Base-by-base conservation (phyloP, 2,888 invertebrate species). In the Thereva nobilitata region DNA sequence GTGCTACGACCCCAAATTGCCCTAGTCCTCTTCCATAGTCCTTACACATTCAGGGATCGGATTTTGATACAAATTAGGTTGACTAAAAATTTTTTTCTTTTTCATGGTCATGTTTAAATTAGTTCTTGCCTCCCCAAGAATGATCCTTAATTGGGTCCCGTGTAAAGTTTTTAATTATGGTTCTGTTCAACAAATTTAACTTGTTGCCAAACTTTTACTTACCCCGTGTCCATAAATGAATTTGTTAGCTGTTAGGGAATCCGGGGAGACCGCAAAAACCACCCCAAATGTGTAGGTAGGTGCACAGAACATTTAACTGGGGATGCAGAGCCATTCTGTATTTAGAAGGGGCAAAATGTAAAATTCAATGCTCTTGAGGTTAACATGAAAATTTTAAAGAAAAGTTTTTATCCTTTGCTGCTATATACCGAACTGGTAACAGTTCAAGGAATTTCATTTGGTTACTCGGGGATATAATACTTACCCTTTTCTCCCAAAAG, bases 61-160 rank as follows among this genome's bases (percentile, higher is more conserved):
- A 45, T 47, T 59, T 59, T 37, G 47, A 59, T 59, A 59, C 47
- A 59, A 56, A 59, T 59, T 47, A 59, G 35, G 45, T 35, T 44
- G 42, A 55, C 23, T 42, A 10, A 12, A 34, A 12, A 8, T 47
- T 59, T 59, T 47, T 59, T 45, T n/a, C 10, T 1, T 1, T 41
- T 38, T 59, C n/a, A 59, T n/a, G 38, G 34, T 47, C 35, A 9
- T 59, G 35, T 9, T 56, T 42, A 44, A 9, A n/a, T 50, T 50
- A 9, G 35, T 34, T 45, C 10, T 47, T 10, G 10, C 35, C 12
- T 47, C 12, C 35, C 57, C 35, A 47, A 45, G 47, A 59, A 47
- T 23, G 23, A 23, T 37, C 57, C 37, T 37, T 59, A 37, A 47
- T 59, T 59, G 47, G 47, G 23, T 59, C 38, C 8, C 37, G 34